A percentile compares a stretch with the other conserved stretches of the same genome.
phyloP scores from a whole-genome alignment of 1,140 invertebrate genomes.

The Mya arenaria region DNA sequence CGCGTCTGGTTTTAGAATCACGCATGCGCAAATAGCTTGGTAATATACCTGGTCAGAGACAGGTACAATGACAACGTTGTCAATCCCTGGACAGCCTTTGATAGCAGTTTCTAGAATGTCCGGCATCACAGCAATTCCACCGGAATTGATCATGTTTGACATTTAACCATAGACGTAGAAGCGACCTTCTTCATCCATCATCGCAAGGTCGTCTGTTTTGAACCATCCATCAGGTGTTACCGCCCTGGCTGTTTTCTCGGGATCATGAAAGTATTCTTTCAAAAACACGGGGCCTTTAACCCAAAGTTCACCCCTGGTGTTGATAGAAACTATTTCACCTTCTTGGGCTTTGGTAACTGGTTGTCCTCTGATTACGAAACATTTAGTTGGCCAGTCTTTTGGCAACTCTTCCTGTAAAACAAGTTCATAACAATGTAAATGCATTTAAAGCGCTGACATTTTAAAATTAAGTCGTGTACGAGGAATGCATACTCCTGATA shows the following conservation, averaged over 20 bases:
- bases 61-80: slow-evolving; percentile 32
- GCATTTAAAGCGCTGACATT: too few relatives aligned
- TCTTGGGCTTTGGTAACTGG: too few relatives aligned
- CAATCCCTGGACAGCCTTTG: neutral
- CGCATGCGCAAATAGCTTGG: slow-evolving; percentile 35
- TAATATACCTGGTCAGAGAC: slow-evolving; percentile 32
- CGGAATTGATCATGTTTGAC: slow-evolving; percentile 46
- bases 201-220: slow-evolving; percentile 80
- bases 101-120: slow-evolving; percentile 27
- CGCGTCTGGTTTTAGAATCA: neutral
- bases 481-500: too few relatives aligned
- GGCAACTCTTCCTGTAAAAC: too few relatives aligned
- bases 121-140: slow-evolving; percentile 41
- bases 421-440: too few relatives aligned
- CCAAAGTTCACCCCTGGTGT: neutral
- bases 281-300: neutral
- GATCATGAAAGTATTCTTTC: slow-evolving; percentile 65
- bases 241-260: slow-evolving; percentile 76
- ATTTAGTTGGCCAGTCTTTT: too few relatives aligned
- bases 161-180: slow-evolving; percentile 37
- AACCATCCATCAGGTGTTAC: slow-evolving; percentile 81
- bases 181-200: slow-evolving; percentile 54
- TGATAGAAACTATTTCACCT: neutral
- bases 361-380: too few relatives aligned
- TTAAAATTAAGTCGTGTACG: too few relatives aligned